Evolutionary conservation across 2,888 invertebrate species (phyloP), one percentile per base, ranked within the genome.

Genomic region (Drosophila greeni): DNA sequence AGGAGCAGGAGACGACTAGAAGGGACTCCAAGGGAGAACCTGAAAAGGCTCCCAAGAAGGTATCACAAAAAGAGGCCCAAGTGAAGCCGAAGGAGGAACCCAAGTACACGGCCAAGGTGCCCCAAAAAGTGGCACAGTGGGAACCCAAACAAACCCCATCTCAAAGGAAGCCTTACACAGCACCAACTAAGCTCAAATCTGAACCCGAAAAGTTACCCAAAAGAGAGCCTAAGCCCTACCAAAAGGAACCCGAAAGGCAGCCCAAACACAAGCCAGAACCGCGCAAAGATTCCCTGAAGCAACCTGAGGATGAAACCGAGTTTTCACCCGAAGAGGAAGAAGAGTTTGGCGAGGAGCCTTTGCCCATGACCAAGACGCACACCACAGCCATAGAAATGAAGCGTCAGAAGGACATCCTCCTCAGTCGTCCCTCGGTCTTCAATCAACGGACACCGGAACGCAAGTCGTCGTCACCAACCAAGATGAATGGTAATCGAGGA

Each of bases 281-380:
- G 1, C 58, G 26, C 5, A 56, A 16, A 18, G 29, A 29, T 8
- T 29, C 36, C 5, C 31, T 24, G 3, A 60, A 31, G 12, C 59
- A 60, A 9, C 29, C 61, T 9, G 61, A 60, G 7, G 61, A 60
- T 3, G 59, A 60, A 18, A 37, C 20, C 9, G 40, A 53, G 14
- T 47, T 33, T 55, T 62, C 40, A 2, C 39, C 61, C 2, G 61
- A 26, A 12, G 60, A 48, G 11, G 61, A 61, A 20, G 61, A 61
- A 16, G 61, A 61, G 26, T 47, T 61, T 6, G 51, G 47, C 1
- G 78, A 72, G 5, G 59, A 71, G 24, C 52, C 60, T 51, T 92
- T 92, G 87, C 94, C 94, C 0, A 94, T 93, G 86, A 70, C 85
- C 11, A 81, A 85, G 61, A 72, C 73, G 5, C 87, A 87, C 42